phyloP scores from a whole-genome alignment of 1,140 invertebrate genomes.

The Drosophila funebris region DNA sequence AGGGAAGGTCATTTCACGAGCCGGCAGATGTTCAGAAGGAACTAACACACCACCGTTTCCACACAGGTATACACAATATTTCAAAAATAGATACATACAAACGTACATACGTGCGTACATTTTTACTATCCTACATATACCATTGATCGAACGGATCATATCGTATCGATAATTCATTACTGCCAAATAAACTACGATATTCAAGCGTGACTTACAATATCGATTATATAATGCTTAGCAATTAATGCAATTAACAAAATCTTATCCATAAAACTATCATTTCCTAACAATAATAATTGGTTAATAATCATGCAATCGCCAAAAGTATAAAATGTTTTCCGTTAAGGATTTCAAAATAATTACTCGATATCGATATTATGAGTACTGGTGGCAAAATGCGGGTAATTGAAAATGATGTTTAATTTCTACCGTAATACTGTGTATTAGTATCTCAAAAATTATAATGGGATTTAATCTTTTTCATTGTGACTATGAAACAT shows the following conservation, averaged over 20 bases:
- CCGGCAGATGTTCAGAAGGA: constrained; percentile 46
- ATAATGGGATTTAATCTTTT: background rate
- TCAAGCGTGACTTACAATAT: background rate
- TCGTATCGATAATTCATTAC: constrained; percentile 17
- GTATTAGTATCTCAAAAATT: background rate
- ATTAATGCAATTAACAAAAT: no score
- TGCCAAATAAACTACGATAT: background rate
- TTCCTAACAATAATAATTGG: no score
- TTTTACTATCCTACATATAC: background rate
- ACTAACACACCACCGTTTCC: constrained; percentile 45
- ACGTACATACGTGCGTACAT: background rate
- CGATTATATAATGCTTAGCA: background rate
- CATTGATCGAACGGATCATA: background rate
- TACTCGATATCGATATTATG: background rate
- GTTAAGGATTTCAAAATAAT: no score
- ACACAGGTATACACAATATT: constrained; percentile 38
- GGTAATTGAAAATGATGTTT: background rate
- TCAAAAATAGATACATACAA: constrained; percentile 18
- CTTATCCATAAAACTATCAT: no score
- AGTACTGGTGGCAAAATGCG: background rate
- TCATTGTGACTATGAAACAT: background rate
- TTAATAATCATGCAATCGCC: no score
- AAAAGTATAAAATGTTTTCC: no score
- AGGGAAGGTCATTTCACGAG: constrained; percentile 41
- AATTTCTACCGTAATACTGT: background rate